Evolutionary conservation across 2,888 invertebrate genomes (phyloP), one percentile per base, ranked within the genome.

Genomic region (Brachyptera risi): DNA sequence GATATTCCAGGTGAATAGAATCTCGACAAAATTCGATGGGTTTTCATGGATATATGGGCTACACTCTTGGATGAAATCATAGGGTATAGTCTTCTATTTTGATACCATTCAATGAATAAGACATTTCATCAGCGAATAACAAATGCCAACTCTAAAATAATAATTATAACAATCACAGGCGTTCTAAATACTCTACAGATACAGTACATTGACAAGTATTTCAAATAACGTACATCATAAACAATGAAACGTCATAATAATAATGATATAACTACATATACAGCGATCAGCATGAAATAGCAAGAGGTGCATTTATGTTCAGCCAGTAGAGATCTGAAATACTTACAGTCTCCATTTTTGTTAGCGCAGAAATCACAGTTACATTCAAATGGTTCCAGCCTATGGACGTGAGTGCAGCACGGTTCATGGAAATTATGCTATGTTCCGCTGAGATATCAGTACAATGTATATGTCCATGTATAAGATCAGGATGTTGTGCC

Each of bases 221-320:
- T 7, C 4, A 40, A 4, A 40, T 15, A 9, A n/a, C 9, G 19
- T 47, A 47, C 47, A 23, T 24, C 21, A 47, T 24, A 13, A 47
- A 47, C 11, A 47, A 17, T 42, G 17, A 42, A n/a, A n/a, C n/a
- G 31, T 31, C 11, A 7, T 5, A 31, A 31, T 7, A 31, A 31
- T 11, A 31, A 31, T 11, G 31, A 31, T 31, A n/a, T 17, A 51
- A 9, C 31, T 27, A 31, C 21, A 19, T 24, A 47, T 19, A 54
- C 23, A 54, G 54, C 54, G 35, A 19, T 54, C 35, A 54, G 37
- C 37, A 24, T 51, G 26, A 11, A 37, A 21, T 37, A 54, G 54
- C 54, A 54, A 44, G 37, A 37, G 35, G 35, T 54, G 54, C 54
- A 54, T 37, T 37, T 38, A 23, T n/a, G n/a, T n/a, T 21, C 54